These are phyloP conservation scores for Ispidina picta DNA, from an alignment of 2,797 vertebrate species.

Conservation along the genomic window DNA sequence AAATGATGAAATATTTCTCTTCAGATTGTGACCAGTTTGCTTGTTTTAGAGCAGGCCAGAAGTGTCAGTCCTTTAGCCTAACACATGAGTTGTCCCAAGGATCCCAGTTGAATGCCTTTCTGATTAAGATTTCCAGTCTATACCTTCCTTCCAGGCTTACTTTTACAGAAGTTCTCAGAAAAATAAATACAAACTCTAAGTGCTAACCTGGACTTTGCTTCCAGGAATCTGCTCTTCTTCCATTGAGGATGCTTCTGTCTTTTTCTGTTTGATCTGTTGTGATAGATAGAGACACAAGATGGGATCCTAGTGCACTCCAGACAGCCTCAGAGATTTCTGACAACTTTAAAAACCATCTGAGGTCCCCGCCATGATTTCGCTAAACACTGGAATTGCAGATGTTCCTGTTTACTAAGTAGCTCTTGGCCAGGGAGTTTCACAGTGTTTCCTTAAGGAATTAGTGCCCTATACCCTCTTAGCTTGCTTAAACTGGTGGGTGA, in stretches of 20 bases:
- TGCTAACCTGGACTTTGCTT: background rate
- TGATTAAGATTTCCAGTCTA: background rate
- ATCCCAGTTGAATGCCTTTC: background rate
- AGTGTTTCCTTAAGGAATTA: background rate
- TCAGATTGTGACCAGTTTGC: background rate
- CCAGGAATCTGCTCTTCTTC: background rate
- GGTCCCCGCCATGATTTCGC: background rate
- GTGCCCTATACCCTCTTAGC: background rate
- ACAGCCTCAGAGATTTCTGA: background rate
- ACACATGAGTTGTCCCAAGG: background rate
- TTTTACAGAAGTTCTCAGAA: background rate
- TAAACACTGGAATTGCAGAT: background rate
- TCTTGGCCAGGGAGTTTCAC: background rate
- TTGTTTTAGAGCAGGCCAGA: background rate
- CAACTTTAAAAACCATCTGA: background rate
- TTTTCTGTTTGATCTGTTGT: background rate
- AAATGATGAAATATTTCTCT: background rate
- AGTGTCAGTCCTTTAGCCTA: background rate
- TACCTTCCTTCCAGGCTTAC: background rate
- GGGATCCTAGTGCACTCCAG: background rate
- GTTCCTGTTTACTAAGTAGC: background rate
- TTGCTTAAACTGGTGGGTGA: background rate
- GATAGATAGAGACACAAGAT: background rate
- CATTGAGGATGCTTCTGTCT: background rate
- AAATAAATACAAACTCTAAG: background rate